Evolutionary conservation across 2,888 invertebrate genomes (phyloP).

Genomic region (Sarcophaga caerulescens): DNA sequence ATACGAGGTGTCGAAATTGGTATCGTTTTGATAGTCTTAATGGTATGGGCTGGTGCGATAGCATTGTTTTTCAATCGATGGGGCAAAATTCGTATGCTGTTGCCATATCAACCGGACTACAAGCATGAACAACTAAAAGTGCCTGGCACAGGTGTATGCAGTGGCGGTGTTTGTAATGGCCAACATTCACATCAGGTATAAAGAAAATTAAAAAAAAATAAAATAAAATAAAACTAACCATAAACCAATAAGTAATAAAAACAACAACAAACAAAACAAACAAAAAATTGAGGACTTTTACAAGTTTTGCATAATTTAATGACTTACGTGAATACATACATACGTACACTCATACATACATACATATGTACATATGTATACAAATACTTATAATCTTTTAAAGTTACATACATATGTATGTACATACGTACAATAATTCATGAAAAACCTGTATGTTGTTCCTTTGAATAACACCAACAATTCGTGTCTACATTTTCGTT

Average conservation of each 20-base stretch:
- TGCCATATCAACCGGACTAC: constrained; percentile 95
- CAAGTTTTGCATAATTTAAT: background rate
- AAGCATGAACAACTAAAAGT: constrained; percentile 93
- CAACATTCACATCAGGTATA: constrained; percentile 83
- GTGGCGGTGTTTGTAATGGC: constrained; percentile 84
- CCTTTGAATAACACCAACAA: no score
- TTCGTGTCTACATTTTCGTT: no score
- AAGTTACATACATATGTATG: no score
- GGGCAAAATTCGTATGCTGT: constrained; percentile 94
- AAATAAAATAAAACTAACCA: constrained; percentile 17
- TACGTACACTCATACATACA: background rate
- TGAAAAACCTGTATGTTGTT: background rate
- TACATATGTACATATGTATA: background rate
- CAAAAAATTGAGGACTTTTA: background rate
- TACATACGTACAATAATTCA: background rate
- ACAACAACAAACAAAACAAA: constrained; percentile 2
- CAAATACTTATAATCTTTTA: background rate
- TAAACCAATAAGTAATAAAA: constrained; percentile 25
- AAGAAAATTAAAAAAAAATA: background rate
- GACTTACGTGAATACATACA: background rate
- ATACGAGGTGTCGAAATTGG: constrained; percentile 95
- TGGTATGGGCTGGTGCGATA: constrained; percentile 93
- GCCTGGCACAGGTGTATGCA: constrained; percentile 87
- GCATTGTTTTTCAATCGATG: constrained; percentile 93
- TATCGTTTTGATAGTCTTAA: constrained; percentile 90